Conservation (phyloP, 2,888 invertebrate species). For the Conomelus anceps region DNA sequence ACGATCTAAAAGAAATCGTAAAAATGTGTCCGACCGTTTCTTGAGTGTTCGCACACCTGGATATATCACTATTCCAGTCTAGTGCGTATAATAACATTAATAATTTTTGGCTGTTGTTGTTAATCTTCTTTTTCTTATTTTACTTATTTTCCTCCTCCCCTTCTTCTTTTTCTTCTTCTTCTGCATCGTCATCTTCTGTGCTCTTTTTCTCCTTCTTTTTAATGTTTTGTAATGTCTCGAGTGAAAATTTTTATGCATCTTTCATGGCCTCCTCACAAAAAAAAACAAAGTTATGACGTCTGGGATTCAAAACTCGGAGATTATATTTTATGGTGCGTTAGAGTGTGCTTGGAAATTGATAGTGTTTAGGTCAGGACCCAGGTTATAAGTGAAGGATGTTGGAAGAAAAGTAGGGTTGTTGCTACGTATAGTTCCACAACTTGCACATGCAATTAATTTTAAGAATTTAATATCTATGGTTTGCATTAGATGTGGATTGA, state of each 20-base stretch:
- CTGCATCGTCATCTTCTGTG: background rate
- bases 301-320: background rate
- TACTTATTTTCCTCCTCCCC: background rate
- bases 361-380: background rate
- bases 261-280: background rate
- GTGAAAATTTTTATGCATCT: background rate
- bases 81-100: background rate
- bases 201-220: background rate
- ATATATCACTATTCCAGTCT: background rate
- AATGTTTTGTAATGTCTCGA: background rate
- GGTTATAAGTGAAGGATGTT: background rate
- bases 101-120: background rate
- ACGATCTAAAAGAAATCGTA: background rate
- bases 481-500: too few species aligned
- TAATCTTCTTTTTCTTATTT: background rate
- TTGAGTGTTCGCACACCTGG: background rate
- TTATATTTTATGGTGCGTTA: background rate
- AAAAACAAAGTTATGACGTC: background rate
- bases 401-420: background rate
- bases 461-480: too few species aligned
- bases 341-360: background rate
- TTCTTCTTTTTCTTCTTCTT: background rate
- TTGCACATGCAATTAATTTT: background rate
- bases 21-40: background rate
- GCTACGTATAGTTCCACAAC: background rate